Base-by-base conservation (phyloP, 2,113 vertebrate species). In the Recurvirostra avosetta region DNA sequence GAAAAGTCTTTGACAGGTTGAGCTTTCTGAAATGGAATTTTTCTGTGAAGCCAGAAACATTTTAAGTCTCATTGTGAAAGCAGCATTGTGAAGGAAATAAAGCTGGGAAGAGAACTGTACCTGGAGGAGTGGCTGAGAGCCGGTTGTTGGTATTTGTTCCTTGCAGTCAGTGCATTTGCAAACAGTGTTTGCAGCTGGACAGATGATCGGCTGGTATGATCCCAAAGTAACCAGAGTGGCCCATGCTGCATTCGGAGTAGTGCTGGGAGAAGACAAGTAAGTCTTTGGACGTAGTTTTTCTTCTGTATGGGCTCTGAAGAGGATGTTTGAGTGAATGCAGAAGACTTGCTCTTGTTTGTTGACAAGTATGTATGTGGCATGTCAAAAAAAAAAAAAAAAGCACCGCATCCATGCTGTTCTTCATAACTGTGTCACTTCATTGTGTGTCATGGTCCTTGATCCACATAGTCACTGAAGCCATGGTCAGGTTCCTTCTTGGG, bases 191-290 rank as follows among this genome's bases (percentile, higher is more conserved):
- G 98, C 99, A 55, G 99, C 99, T 36, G 99, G 96, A 53, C 99
- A 98, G 85, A 98, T 99, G 99, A 98, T 99, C 3, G 99, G 99
- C 82, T 99, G 99, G 99, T 99, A 99, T 58, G 97, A 99, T 90
- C 98, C 99, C 40, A 98, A 98, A 88, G 98, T 99, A 59, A 99
- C 98, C 79, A 98, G 98, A 74, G 98, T 99, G 92, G 98, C 98
- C 77, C 99, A 99, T 34, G 99, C 99, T 1, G 99, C 99, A 0
- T 99, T 99, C 3, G 99, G 99, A 62, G 99, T 99, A 92, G 99
- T 99, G 76, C 97, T 99, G 38, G 99, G 99, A 41, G 99, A 99
- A 95, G 99, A 99, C 98, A 99, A 99, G 99, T 99, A 97, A 99
- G 99, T 98, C 36, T 74, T 36, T n/a, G 73, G 40, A 7, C 87